Evolutionary conservation across 2,113 vertebrate genomes (phyloP).

Genomic region (Pachycephala philippinensis): DNA sequence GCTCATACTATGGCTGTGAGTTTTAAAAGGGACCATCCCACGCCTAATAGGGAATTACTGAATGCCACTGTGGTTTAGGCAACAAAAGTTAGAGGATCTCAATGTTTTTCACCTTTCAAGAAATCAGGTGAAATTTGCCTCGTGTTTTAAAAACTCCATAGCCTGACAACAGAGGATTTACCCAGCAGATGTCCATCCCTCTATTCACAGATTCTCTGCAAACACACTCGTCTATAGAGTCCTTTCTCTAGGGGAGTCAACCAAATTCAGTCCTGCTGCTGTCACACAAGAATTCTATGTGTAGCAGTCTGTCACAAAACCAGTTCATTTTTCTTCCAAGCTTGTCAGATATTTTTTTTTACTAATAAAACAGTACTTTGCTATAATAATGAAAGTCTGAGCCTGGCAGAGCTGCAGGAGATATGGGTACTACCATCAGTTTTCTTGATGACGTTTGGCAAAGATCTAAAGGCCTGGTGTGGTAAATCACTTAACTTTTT

Average conservation of each 20-base stretch:
- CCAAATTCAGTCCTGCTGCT: neutral
- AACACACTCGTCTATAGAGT: neutral
- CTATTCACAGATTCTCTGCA: neutral
- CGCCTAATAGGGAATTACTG: neutral
- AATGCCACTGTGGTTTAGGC: neutral
- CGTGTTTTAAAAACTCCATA: neutral
- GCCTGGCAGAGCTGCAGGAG: neutral
- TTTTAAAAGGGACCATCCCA: neutral
- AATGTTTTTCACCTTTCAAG: neutral
- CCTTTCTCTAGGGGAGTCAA: neutral
- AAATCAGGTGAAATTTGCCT: neutral
- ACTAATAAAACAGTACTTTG: neutral
- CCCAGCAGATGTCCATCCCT: neutral
- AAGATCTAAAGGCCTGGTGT: neutral
- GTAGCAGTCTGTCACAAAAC: neutral
- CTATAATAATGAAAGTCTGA: neutral
- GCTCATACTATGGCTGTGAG: neutral
- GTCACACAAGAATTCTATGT: neutral
- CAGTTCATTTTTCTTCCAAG: neutral
- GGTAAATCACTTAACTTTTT: neutral
- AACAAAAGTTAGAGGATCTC: neutral
- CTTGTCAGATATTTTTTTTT: neutral
- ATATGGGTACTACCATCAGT: neutral
- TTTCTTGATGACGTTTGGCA: neutral
- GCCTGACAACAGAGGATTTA: neutral